Percentiles rank a stretch among this genome's conserved stretches.
Conservation (phyloP, 2,797 vertebrate species). For the Spinus olivaceus region DNA sequence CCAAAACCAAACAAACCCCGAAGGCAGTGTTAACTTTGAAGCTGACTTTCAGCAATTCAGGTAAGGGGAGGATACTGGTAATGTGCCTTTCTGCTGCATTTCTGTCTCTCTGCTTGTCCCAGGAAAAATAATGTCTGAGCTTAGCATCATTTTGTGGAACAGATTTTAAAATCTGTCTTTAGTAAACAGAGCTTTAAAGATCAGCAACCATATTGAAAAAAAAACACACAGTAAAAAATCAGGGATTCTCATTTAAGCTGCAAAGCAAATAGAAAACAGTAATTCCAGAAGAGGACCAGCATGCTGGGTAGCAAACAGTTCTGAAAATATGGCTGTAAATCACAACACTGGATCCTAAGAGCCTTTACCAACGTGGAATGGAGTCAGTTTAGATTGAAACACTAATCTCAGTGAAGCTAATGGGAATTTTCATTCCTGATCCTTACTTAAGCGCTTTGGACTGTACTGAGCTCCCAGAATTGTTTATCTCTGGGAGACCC, state of each 20-base stretch:
- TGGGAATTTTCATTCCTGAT: conserved; percentile 29
- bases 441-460: neutral
- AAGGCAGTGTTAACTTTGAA: neutral
- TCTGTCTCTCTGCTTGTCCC: neutral
- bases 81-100: neutral
- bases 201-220: neutral
- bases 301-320: neutral
- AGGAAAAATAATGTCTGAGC: neutral
- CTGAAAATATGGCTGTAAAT: neutral
- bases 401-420: neutral
- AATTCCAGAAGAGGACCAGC: neutral
- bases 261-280: neutral
- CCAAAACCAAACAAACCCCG: neutral
- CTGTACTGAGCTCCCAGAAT: neutral
- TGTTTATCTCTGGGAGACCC: neutral
- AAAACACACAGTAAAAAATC: neutral
- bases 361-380: neutral
- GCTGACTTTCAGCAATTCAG: neutral
- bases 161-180: neutral
- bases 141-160: neutral
- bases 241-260: neutral
- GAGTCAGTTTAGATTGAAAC: conserved; percentile 23
- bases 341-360: neutral
- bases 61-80: neutral
- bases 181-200: neutral